These are phyloP conservation scores for Etia nguti DNA, from an alignment of 2,113 vertebrate species.

Conservation along the genomic window DNA sequence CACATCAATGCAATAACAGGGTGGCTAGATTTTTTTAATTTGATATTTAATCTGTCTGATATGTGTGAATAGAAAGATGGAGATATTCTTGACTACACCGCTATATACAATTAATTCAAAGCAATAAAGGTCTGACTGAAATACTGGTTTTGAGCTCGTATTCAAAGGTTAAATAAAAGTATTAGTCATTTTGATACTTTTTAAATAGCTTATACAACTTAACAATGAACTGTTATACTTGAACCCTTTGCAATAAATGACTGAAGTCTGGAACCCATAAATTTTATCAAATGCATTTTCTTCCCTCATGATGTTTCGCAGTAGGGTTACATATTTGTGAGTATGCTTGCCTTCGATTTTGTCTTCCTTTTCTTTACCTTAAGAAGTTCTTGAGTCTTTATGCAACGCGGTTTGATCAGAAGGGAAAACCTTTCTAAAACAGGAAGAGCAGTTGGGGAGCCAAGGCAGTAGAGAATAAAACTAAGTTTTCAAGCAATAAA, in stretches of 20 bases:
- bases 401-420: not conserved
- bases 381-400: not conserved
- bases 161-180: not conserved
- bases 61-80: not conserved
- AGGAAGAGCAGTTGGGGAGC: not conserved
- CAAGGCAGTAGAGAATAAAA: not conserved
- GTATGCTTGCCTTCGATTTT: rapidly evolving
- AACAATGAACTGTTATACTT: not conserved
- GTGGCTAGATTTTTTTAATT: not conserved
- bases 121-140: not conserved
- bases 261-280: not conserved
- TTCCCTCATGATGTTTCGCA: rapidly evolving
- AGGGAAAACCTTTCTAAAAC: not conserved
- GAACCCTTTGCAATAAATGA: not conserved
- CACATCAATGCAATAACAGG: not conserved
- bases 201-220: not conserved
- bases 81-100: not conserved
- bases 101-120: not conserved
- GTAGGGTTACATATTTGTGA: not conserved
- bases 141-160: not conserved
- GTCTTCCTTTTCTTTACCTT: not conserved
- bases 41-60: not conserved
- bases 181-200: not conserved
- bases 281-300: not conserved
- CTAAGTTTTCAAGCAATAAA: not conserved